phyloP scores from a whole-genome alignment of 2,797 vertebrate species.

The Pristis pectinata region DNA sequence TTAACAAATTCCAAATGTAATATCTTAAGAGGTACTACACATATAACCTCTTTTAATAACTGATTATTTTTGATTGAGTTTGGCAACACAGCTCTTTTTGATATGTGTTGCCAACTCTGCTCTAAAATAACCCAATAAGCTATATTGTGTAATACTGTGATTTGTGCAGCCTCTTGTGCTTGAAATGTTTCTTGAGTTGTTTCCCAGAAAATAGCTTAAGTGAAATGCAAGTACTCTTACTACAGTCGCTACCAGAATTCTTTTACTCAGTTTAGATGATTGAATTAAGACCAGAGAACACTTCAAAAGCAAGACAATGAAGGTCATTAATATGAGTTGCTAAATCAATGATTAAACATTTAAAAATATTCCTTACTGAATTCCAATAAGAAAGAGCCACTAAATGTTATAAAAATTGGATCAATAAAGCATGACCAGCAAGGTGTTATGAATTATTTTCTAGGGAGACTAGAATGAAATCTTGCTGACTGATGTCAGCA shows the following conservation, averaged over 20 bases:
- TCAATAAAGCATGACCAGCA: not conserved
- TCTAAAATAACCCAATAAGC: not conserved
- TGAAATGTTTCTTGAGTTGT: not conserved
- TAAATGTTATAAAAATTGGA: not conserved
- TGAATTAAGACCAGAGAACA: not conserved
- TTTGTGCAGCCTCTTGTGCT: not conserved
- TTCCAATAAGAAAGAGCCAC: not conserved
- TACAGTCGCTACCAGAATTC: not conserved
- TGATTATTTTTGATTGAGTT: no score
- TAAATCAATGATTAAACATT: not conserved
- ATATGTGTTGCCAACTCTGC: no score
- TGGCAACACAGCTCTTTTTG: no score
- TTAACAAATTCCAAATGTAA: no score
- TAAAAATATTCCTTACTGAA: not conserved
- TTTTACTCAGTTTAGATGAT: no score
- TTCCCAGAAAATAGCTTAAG: no score
- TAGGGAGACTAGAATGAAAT: not conserved
- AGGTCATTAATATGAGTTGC: not conserved
- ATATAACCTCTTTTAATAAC: no score
- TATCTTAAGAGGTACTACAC: no score
- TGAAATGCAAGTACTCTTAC: not conserved
- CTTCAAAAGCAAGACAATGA: not conserved
- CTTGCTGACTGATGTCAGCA: not conserved
- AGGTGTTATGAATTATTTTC: not conserved
- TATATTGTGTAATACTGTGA: not conserved